A percentile compares a stretch with the other conserved stretches of the same genome.
phyloP scores from a whole-genome alignment of 2,113 vertebrate genomes.

The Miniopterus natalensis region DNA sequence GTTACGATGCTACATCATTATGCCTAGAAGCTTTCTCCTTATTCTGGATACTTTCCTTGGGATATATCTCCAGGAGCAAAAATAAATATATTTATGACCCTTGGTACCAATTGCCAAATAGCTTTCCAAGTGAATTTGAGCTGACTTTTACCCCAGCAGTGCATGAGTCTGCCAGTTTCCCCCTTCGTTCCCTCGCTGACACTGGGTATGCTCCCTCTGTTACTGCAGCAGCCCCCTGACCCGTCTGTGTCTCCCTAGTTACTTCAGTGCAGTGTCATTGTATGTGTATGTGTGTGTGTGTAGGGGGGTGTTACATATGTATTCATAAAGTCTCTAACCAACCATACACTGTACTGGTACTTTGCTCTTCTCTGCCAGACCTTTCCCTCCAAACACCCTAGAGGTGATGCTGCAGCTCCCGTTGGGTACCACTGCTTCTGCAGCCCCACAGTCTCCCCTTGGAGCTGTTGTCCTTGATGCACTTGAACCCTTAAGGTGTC shows the following conservation, averaged over 20 bases:
- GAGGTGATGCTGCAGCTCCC: background rate
- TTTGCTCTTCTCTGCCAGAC: background rate
- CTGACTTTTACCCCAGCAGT: background rate
- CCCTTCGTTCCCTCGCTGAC: background rate
- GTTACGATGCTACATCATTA: background rate
- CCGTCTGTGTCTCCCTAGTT: background rate
- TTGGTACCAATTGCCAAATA: background rate
- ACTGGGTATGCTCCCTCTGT: background rate
- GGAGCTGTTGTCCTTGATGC: background rate
- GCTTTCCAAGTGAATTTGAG: background rate
- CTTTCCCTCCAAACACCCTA: background rate
- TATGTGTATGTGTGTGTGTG: fast-evolving
- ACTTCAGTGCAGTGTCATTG: background rate
- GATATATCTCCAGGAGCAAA: background rate
- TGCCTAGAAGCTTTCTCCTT: conserved; percentile 16
- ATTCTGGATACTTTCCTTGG: conserved; percentile 1
- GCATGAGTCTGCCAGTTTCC: background rate
- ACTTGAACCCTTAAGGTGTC: background rate
- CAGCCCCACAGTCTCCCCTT: background rate
- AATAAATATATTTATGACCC: background rate
- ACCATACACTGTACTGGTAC: background rate
- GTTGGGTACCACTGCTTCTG: background rate
- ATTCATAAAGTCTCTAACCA: background rate
- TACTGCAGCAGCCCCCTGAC: background rate
- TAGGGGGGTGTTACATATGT: background rate